Percentiles rank a stretch among this genome's conserved stretches.
Evolutionary conservation across 2,888 invertebrate species (phyloP).

Genomic region (Oscheius sp.): DNA sequence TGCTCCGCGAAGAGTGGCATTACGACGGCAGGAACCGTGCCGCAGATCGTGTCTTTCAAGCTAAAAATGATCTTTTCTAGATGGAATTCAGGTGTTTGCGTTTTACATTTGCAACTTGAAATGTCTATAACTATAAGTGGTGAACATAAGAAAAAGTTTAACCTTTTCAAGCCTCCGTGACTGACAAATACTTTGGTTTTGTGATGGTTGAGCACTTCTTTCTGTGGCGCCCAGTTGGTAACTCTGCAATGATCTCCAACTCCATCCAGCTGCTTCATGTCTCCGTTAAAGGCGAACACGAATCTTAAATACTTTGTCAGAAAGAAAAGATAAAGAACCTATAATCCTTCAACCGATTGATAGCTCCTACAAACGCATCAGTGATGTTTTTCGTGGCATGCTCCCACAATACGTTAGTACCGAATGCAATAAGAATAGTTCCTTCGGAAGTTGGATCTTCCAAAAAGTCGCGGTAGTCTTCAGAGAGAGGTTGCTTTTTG

Average conservation of each 20-base stretch:
- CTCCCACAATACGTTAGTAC: constrained; percentile 44
- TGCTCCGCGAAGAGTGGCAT: constrained; percentile 63
- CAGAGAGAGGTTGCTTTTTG: not conserved
- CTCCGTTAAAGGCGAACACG: constrained; percentile 44
- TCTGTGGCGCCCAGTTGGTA: constrained; percentile 50
- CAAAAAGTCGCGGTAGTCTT: constrained; percentile 37
- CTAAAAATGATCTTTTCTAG: constrained; percentile 49
- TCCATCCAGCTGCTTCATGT: constrained; percentile 30
- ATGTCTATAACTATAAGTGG: too few relatives aligned
- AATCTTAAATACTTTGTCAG: constrained; percentile 27
- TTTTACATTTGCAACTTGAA: too few relatives aligned
- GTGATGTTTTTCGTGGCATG: constrained; percentile 33
- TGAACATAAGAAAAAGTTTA: too few relatives aligned
- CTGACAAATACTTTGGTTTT: constrained; percentile 45
- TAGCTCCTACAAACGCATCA: constrained; percentile 35
- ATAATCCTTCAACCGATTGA: constrained; percentile 39
- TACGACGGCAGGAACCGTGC: constrained; percentile 50
- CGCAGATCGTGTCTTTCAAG: constrained; percentile 54
- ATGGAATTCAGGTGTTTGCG: too few relatives aligned
- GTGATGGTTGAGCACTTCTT: constrained; percentile 44
- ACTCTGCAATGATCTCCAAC: constrained; percentile 39
- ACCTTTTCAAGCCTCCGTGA: constrained; percentile 55
- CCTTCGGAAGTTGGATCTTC: constrained; percentile 45
- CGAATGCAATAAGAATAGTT: constrained; percentile 50
- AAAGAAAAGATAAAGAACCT: constrained; percentile 8